Evolutionary conservation across 2,113 vertebrate genomes (phyloP).

Genomic region (Catharus fuscescens): DNA sequence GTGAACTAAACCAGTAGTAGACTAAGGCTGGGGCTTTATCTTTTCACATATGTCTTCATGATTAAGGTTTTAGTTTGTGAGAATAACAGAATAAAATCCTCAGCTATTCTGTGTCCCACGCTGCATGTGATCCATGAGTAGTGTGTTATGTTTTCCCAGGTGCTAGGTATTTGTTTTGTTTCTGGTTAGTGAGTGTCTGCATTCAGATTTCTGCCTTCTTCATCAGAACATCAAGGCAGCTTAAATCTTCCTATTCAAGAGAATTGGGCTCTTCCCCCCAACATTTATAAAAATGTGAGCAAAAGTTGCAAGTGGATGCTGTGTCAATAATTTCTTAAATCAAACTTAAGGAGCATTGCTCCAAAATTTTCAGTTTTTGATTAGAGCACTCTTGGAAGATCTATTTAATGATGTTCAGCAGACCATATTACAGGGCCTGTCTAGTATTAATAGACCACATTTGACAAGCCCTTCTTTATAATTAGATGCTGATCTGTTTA

Average conservation of each 20-base stretch:
- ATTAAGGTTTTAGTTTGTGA: not conserved
- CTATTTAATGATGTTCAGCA: not conserved
- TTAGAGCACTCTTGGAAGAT: not conserved
- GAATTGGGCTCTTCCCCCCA: fast-evolving
- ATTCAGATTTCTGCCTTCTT: not conserved
- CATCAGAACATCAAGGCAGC: not conserved
- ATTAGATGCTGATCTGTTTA: not conserved
- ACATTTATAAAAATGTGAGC: not conserved
- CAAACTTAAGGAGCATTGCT: not conserved
- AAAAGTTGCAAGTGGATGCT: not conserved
- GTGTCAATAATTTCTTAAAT: not conserved
- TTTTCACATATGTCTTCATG: not conserved
- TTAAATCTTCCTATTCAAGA: not conserved
- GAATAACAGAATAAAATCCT: not conserved
- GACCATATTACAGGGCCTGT: not conserved
- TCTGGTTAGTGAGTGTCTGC: not conserved
- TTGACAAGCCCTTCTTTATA: not conserved
- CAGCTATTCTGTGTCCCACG: not conserved
- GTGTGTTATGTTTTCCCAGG: not conserved
- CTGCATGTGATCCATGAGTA: not conserved
- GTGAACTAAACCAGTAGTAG: not conserved
- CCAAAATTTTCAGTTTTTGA: not conserved
- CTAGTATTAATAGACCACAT: not conserved
- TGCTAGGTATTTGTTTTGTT: not conserved
- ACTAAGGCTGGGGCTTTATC: not conserved